phyloP scores from a whole-genome alignment of 2,797 vertebrate species.

The Cichlasoma orientale region DNA sequence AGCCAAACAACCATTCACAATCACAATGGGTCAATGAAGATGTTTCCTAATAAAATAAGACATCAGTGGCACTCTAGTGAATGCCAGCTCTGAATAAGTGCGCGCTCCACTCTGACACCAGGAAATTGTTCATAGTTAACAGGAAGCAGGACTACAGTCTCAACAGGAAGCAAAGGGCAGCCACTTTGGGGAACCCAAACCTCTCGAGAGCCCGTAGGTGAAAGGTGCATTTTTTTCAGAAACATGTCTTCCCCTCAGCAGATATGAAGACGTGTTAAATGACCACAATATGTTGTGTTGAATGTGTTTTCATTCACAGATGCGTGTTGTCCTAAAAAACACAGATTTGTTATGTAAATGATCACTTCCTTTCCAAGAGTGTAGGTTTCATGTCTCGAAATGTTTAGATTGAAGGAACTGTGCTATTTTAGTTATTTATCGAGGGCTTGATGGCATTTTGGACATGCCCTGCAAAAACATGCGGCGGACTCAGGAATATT shows the following conservation, averaged over 20 bases:
- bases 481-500: conserved; percentile 54
- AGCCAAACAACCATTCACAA: no score
- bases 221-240: neutral
- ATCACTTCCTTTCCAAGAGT: conserved; percentile 12
- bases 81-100: neutral
- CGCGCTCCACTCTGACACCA: conserved; percentile 16
- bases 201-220: neutral
- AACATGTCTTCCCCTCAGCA: neutral
- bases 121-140: conserved; percentile 52
- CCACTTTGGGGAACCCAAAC: conserved; percentile 25
- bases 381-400: conserved; percentile 20
- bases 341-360: conserved; percentile 21
- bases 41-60: neutral
- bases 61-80: neutral
- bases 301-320: neutral
- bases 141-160: conserved; percentile 58
- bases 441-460: conserved; percentile 63
- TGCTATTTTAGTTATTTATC: conserved; percentile 72
- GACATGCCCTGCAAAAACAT: conserved; percentile 72
- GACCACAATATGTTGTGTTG: neutral
- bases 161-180: conserved; percentile 56
- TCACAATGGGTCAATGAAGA: neutral
- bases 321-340: neutral
- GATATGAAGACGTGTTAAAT: conserved; percentile 1
- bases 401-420: conserved; percentile 61